Evolutionary conservation across 2,888 invertebrate genomes (phyloP).

Genomic region (Xylota sylvarum): DNA sequence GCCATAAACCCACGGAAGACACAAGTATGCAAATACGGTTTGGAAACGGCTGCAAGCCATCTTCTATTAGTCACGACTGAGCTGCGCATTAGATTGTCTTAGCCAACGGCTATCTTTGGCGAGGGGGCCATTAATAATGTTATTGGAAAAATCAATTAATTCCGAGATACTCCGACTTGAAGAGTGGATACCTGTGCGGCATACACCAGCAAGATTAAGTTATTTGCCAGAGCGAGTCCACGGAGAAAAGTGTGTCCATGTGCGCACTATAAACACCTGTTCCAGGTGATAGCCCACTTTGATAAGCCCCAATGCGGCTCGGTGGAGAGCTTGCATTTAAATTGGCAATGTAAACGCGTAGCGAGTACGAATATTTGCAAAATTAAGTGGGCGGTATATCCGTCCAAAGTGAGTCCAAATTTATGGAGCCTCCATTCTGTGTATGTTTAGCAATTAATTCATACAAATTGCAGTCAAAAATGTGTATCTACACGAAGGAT

Average conservation of each 20-base stretch:
- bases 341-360: not conserved
- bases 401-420: not conserved
- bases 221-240: slow-evolving; percentile 20
- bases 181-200: not conserved
- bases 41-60: not conserved
- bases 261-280: slow-evolving; percentile 40
- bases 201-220: slow-evolving; percentile 36
- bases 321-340: not conserved
- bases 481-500: not conserved
- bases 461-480: not conserved
- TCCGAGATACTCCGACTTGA: not conserved
- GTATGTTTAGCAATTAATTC: not conserved
- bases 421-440: not conserved
- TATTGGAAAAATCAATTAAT: slow-evolving; percentile 59
- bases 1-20: slow-evolving; percentile 18
- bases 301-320: slow-evolving; percentile 35
- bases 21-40: slow-evolving; percentile 52
- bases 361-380: not conserved
- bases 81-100: slow-evolving; percentile 33
- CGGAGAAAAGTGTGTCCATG: not conserved
- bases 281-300: slow-evolving; percentile 46
- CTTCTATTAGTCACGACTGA: slow-evolving; percentile 4
- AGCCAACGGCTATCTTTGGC: slow-evolving; percentile 30
- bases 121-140: slow-evolving; percentile 39
- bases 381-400: not conserved